These are phyloP conservation scores for Caenorhabditis drosophilae DNA, from an alignment of 2,888 invertebrate species.

Conservation along the genomic window DNA sequence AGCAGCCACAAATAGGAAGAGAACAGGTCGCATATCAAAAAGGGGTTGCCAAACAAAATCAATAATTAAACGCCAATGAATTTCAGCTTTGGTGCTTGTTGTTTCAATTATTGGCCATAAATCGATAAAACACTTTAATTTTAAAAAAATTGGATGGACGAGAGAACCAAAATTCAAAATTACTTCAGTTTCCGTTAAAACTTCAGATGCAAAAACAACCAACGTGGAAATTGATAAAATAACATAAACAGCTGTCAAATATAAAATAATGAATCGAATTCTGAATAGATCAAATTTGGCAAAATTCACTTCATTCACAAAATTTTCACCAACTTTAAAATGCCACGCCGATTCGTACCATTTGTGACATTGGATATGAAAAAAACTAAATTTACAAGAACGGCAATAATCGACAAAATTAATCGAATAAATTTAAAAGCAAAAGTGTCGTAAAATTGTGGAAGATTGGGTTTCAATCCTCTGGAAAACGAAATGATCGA, in stretches of 20 bases:
- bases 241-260: slow-evolving; percentile 12
- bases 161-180: no score
- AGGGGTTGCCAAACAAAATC: slow-evolving; percentile 33
- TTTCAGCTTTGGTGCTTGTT: slow-evolving; percentile 10
- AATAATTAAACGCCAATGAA: slow-evolving; percentile 21
- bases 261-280: slow-evolving; percentile 29
- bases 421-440: slow-evolving; percentile 11
- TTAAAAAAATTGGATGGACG: no score
- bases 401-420: slow-evolving; percentile 20
- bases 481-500: slow-evolving; percentile 4
- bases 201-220: slow-evolving; percentile 27
- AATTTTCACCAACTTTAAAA: slow-evolving; percentile 18
- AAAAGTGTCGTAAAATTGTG: slow-evolving; percentile 7
- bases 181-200: no score
- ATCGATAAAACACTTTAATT: not conserved
- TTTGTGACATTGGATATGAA: slow-evolving; percentile 25
- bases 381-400: slow-evolving; percentile 18
- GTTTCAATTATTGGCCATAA: no score
- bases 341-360: slow-evolving; percentile 18
- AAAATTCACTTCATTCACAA: not conserved
- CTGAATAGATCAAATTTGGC: no score
- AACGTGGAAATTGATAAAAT: slow-evolving; percentile 17
- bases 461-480: not conserved
- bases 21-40: slow-evolving; percentile 29
- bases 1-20: slow-evolving; percentile 29